Evolutionary conservation across 2,113 vertebrate genomes (phyloP).

Genomic region (Bujurquina vittata): DNA sequence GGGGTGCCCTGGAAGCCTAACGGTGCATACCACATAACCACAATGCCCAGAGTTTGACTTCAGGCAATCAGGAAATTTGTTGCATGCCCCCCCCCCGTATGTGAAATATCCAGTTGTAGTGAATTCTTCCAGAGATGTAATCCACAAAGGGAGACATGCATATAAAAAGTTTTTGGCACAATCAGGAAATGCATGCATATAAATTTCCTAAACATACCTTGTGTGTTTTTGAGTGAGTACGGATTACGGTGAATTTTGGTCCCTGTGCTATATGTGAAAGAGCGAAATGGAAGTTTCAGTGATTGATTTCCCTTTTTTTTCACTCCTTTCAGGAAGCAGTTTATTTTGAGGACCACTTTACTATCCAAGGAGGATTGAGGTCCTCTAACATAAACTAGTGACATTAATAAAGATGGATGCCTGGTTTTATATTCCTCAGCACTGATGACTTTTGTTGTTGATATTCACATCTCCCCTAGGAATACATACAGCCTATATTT

Average conservation of each 20-base stretch:
- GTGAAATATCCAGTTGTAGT: not conserved
- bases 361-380: constrained; percentile 33
- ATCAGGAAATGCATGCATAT: not conserved
- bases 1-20: not conserved
- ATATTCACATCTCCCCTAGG: constrained; percentile 48
- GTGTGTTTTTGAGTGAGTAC: not conserved
- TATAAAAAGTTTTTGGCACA: not conserved
- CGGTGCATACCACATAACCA: not conserved
- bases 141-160: not conserved
- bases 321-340: constrained; percentile 59
- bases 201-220: not conserved
- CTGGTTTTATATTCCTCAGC: constrained; percentile 61
- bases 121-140: not conserved
- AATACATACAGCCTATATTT: constrained; percentile 58
- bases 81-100: accelerated
- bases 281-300: constrained; percentile 17
- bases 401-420: constrained; percentile 74
- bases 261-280: not conserved
- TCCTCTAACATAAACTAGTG: constrained; percentile 52
- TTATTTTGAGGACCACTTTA: constrained; percentile 66
- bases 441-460: constrained; percentile 67
- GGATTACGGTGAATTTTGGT: not conserved
- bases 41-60: not conserved
- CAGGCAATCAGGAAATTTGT: too few species aligned
- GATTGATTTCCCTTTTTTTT: constrained; percentile 34